Evolutionary conservation across 1,140 invertebrate species (phyloP).

Genomic region (Triops cancriformis): DNA sequence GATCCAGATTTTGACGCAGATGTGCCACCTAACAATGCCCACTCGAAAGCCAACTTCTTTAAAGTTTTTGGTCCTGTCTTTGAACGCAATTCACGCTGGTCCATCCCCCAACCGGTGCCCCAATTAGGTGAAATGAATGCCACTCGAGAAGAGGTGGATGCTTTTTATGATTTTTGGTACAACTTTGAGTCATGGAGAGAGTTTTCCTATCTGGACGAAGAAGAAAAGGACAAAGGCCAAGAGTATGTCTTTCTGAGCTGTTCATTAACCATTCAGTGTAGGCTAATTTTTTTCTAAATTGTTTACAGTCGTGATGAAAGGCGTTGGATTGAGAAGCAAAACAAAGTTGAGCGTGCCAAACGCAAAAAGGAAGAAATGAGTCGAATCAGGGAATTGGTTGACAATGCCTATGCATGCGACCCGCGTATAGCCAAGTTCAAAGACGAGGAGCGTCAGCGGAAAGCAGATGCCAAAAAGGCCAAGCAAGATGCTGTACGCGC

Average conservation of each 20-base stretch:
- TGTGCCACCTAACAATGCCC: slow-evolving; percentile 61
- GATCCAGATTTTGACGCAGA: slow-evolving; percentile 89
- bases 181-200: slow-evolving; percentile 98
- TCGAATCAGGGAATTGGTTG: slow-evolving; percentile 78
- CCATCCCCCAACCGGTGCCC: slow-evolving; percentile 76
- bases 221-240: slow-evolving; percentile 95
- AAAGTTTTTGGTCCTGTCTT: slow-evolving; percentile 66
- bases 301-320: slow-evolving; percentile 70
- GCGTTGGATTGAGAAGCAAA: slow-evolving; percentile 95
- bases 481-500: slow-evolving; percentile 79
- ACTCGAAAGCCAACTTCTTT: slow-evolving; percentile 75
- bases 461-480: slow-evolving; percentile 77
- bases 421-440: slow-evolving; percentile 85
- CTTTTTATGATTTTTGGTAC: slow-evolving; percentile 89
- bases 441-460: slow-evolving; percentile 86
- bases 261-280: slow-evolving; percentile 30
- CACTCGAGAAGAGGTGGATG: slow-evolving; percentile 63
- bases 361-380: slow-evolving; percentile 94
- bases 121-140: slow-evolving; percentile 65
- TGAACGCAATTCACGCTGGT: slow-evolving; percentile 85
- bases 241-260: slow-evolving; percentile 42
- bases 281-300: slow-evolving; percentile 18
- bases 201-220: slow-evolving; percentile 98
- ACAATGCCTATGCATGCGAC: slow-evolving; percentile 87
- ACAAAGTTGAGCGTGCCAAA: slow-evolving; percentile 80